Base-by-base conservation (phyloP, 2,113 vertebrate genomes). In the Hippocampus guttulatus region DNA sequence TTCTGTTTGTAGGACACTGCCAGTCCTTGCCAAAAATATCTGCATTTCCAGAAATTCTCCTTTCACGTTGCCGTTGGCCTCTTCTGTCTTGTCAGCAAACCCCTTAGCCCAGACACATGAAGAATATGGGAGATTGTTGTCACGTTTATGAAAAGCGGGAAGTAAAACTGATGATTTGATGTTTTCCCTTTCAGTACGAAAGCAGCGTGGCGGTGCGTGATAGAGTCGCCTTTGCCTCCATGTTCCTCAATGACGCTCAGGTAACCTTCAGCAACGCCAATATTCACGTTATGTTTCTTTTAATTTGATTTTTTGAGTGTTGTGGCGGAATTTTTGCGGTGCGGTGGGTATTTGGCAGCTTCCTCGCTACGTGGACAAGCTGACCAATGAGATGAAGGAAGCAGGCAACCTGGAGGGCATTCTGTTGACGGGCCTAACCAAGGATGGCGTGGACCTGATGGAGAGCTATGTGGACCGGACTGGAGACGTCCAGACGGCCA, bases 391-490 rank as follows among this genome's bases (percentile, higher is more conserved):
- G 88, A 96, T 99, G 96, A 98, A 97, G 84, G 97, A 96, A 9
- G 92, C 89, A 27, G 97, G 97, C 5, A 98, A 99, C 90, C 93
- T 99, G 84, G 97, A 99, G 89, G 97, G 97, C 70, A 95, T 99
- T 84, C 89, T 99, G 55, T 88, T 99, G 75, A 99, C 97, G 0
- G 97, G 97, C 3, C 86, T 99, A 71, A 98, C 96, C 27, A 98
- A 96, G 79, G 97, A 99, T 73, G 97, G 97, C 18, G 95, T 99
- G n/a, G 97, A 99, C 75, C 91, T 99, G 51, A 98, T 99, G 94
- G 97, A 98, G 91, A 98, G 96, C 83, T 97, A 96, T 0, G 97
- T 99, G 64, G 97, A 98, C 73, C 93, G 92, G 76, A 99, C 97
- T 0, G 96, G 96, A 71, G 97, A 98, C 38, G 96, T 98, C 16